Base-by-base conservation (phyloP, 2,888 invertebrate genomes). In the Orthosia gothica region DNA sequence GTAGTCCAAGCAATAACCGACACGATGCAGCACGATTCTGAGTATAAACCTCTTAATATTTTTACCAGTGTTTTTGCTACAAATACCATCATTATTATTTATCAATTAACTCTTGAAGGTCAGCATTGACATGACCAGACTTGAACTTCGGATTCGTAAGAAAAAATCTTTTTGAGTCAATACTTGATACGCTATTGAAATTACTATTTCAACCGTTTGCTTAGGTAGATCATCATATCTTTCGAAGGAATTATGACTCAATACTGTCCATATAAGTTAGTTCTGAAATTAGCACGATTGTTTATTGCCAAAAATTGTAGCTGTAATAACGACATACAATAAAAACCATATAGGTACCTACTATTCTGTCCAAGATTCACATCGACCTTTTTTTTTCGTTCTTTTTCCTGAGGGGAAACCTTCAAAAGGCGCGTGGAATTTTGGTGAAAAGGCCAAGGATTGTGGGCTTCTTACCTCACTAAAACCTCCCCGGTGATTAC, bases 21-120 rank as follows among this genome's bases (percentile, higher is more conserved):
- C 13, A 15, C 18, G 15, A 9, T 23, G 23, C 5, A 26, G 23
- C 57, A 58, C 11, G 45, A 32, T 61, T 32, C 49, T 45, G 45
- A 15, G n/a, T 54, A 13, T 4, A 40, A 59, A 45, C 45, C 15
- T 59, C 26, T 16, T 20, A 40, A 61, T 12, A 18, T 26, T 54
- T 49, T 18, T 2, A 47, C 49, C 18, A 40, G 52, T 26, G 47
- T 76, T 63, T 64, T 76, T 59, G 18, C 15, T 54, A 3, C 3
- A 26, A 32, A 61, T 26, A 54, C 40, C 58, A 49, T 64, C 40
- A 71, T 76, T 64, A 63, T 59, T 49, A 73, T 73, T 63, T 32
- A 49, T 16, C 52, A 54, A 54, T 54, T 26, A 50, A 49, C 15
- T 58, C 16, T 32, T 64, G 52, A 77, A 76, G 71, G 76, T 76